These are phyloP conservation scores for Neolamprologus variostigma DNA, from an alignment of 2,113 vertebrate species.

Conservation along the genomic window DNA sequence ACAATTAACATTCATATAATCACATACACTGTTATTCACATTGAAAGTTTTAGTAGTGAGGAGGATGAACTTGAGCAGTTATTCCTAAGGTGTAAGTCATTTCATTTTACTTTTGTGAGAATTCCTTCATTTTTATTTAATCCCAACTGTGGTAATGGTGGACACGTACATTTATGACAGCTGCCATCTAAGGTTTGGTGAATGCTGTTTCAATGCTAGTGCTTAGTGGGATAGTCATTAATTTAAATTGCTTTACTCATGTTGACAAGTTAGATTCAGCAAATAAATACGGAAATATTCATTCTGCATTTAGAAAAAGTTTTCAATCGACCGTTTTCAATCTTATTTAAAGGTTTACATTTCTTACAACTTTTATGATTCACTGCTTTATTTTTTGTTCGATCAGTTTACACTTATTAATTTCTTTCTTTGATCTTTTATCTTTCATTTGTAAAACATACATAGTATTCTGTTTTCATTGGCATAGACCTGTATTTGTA, in stretches of 20 bases:
- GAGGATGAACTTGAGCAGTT: neutral
- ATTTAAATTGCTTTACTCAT: neutral
- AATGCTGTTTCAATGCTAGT: neutral
- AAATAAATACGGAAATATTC: neutral
- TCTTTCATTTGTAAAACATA: neutral
- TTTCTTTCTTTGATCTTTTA: neutral
- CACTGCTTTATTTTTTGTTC: neutral
- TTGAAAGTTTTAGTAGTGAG: neutral
- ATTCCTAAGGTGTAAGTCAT: neutral
- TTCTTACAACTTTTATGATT: neutral
- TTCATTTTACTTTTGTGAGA: neutral
- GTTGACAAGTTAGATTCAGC: neutral
- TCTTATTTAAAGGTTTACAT: neutral
- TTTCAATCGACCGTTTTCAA: neutral
- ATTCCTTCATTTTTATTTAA: neutral
- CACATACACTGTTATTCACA: neutral
- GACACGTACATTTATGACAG: neutral
- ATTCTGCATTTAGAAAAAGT: neutral
- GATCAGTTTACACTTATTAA: neutral
- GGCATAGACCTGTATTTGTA: neutral
- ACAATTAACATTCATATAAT: neutral
- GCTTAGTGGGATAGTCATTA: neutral
- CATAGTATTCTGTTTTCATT: neutral
- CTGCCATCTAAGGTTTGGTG: neutral
- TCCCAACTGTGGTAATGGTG: neutral